Percentiles rank a stretch among this genome's conserved stretches.
Evolutionary conservation across 2,113 vertebrate genomes (phyloP).

Genomic region (Charina bottae): DNA sequence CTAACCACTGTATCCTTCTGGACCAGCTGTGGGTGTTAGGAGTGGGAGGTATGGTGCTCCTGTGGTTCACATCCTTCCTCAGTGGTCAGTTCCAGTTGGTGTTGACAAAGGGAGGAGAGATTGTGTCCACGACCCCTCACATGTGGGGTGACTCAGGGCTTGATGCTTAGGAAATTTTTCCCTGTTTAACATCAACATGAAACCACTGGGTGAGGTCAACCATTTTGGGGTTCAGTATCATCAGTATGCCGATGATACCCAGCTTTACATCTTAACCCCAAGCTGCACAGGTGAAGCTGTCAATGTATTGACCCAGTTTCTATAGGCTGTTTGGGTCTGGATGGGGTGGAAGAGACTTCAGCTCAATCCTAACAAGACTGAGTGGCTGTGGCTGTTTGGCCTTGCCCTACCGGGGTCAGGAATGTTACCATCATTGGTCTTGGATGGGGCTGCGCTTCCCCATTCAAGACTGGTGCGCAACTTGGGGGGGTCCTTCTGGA

Average conservation of each 20-base stretch:
- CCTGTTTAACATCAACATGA: neutral
- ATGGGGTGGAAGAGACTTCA: neutral
- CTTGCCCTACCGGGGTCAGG: neutral
- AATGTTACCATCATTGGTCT: neutral
- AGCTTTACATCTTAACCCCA: neutral
- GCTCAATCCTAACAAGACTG: neutral
- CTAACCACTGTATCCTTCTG: neutral
- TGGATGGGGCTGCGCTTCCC: too few relatives aligned
- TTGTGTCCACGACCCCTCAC: neutral
- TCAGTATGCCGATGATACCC: neutral
- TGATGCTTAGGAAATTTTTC: neutral
- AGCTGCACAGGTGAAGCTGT: neutral
- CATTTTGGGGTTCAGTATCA: neutral
- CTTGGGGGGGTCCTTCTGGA: too few relatives aligned
- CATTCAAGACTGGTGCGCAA: too few relatives aligned
- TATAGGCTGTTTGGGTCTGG: neutral
- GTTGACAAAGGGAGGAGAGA: neutral
- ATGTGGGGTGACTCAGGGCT: neutral
- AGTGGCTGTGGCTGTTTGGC: neutral
- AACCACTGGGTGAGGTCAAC: neutral
- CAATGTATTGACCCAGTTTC: too few relatives aligned
- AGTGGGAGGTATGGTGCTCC: neutral
- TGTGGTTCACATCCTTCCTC: neutral
- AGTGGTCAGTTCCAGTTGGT: neutral
- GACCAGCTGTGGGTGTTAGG: neutral